These are phyloP conservation scores for Plebejus argus DNA, from an alignment of 2,888 invertebrate species.

Conservation along the genomic window DNA sequence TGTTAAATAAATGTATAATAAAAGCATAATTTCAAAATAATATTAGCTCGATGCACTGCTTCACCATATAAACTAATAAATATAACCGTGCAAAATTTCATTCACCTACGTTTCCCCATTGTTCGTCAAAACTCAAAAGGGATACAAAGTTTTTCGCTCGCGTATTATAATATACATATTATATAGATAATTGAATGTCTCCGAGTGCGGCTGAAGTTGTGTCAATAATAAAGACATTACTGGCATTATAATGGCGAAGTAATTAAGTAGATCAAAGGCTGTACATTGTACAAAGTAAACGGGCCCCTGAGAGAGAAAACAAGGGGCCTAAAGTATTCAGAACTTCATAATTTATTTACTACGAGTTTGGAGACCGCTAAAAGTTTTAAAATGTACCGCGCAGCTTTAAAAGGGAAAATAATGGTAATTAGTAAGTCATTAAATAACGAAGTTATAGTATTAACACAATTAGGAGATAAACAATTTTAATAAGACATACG, in stretches of 20 bases:
- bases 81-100: no score
- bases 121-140: no score
- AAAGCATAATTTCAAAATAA: no score
- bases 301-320: background rate
- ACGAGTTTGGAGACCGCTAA: background rate
- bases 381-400: background rate
- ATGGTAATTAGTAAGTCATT: background rate
- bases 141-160: no score
- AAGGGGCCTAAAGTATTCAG: conserved; percentile 8
- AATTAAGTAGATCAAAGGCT: conserved; percentile 16
- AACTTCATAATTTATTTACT: conserved; percentile 22
- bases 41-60: no score
- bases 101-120: no score
- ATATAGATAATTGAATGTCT: no score
- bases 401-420: background rate
- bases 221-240: conserved; percentile 6
- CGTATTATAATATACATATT: no score
- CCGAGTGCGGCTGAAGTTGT: background rate
- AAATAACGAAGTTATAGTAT: background rate
- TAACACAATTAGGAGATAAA: background rate
- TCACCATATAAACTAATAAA: no score
- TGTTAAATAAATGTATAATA: no score
- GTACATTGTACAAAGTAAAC: background rate
- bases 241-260: conserved; percentile 9
- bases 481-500: background rate